Evolutionary conservation across 2,797 vertebrate species (phyloP).

Genomic region (Rhincodon typus): DNA sequence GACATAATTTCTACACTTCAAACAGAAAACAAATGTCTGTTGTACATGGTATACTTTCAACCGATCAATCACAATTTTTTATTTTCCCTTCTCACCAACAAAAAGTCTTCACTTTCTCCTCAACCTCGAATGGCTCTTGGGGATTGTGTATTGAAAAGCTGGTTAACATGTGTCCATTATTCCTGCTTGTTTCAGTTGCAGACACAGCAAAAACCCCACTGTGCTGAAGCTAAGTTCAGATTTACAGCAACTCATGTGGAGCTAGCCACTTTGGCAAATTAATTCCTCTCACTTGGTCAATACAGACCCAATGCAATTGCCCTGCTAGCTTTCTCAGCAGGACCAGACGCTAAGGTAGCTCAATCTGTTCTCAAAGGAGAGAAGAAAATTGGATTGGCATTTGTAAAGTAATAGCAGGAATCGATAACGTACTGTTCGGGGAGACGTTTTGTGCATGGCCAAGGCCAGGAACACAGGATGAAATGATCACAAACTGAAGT

Average conservation of each 20-base stretch:
- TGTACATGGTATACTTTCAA: not conserved
- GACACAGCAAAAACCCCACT: not conserved
- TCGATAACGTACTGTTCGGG: not conserved
- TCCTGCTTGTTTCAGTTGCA: not conserved
- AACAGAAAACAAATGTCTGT: not conserved
- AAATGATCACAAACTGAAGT: not conserved
- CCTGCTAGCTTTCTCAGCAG: not conserved
- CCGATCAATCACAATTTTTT: not conserved
- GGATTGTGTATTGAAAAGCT: not conserved
- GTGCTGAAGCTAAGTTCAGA: not conserved
- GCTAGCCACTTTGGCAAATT: not conserved
- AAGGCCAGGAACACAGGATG: not conserved
- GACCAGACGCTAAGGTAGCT: not conserved
- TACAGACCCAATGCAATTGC: not conserved
- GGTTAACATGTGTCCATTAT: not conserved
- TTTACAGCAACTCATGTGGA: not conserved
- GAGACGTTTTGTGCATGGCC: not conserved
- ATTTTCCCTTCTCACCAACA: not conserved
- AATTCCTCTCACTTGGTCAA: not conserved
- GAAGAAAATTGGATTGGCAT: not conserved
- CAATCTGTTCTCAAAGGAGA: not conserved
- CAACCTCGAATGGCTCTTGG: not conserved
- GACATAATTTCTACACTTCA: not conserved
- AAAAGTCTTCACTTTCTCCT: not conserved
- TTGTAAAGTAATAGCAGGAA: not conserved